Evolutionary conservation across 2,888 invertebrate species (phyloP), one percentile per base, ranked within the genome.

Genomic region (Andrena minutula): DNA sequence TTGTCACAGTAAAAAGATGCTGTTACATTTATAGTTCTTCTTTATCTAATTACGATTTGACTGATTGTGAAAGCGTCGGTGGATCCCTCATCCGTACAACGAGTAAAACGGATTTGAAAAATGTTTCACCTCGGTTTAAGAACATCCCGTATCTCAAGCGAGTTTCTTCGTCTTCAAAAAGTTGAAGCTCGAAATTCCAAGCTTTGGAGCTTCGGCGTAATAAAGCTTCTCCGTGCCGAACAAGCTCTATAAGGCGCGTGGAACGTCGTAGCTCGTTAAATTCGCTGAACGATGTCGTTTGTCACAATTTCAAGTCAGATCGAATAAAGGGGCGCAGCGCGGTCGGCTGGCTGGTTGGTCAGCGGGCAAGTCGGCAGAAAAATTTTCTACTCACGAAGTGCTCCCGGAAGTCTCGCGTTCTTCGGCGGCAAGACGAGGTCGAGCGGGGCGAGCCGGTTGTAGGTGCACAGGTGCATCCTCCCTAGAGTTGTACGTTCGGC

Each of bases 391-490:
- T 66, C 80, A 74, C 77, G 73, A 84, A 82, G 51, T 70, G 75
- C 83, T 84, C 82, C 84, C 86, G 88, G 86, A 87, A 88, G 75
- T 82, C 76, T 58, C 75, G 79, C 79, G 84, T 82, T 85, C 82
- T 75, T 83, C 79, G 64, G 64, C 70, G 82, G 49, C 64, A 23
- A 35, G 71, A 66, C 75, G 79, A 79, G 82, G 82, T 72, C 79
- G 86, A 76, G 58, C 66, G 30, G 66, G 77, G 56, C 61, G 71
- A 76, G 75, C 79, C 63, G 77, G 73, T 77, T 73, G 83, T 83
- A 83, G 83, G 85, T 84, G 83, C 80, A 82, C 88, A 88, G 85
- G 89, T 88, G 89, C 82, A 87, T 83, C 84, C 75, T 80, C 68
- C 60, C 71, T 61, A 16, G 79, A 61, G 49, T 73, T 47, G 68